Evolutionary conservation across 2,797 vertebrate genomes (phyloP).

Genomic region (Tenualosa thibaudeaui): DNA sequence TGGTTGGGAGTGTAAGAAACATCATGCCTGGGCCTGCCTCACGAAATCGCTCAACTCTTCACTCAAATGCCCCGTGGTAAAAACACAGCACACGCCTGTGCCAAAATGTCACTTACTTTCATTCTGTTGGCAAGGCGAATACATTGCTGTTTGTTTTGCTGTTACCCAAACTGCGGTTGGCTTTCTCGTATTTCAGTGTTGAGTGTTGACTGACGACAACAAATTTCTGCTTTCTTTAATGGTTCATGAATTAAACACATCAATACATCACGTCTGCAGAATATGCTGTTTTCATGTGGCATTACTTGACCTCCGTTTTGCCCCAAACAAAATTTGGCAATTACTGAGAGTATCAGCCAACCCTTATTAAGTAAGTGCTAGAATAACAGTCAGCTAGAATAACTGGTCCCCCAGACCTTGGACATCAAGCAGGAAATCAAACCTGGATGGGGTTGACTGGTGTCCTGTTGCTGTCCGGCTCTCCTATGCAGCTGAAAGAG

Average conservation of each 20-base stretch:
- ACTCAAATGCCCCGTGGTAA: background rate
- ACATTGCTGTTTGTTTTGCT: constrained; percentile 30
- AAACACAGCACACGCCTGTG: constrained; percentile 22
- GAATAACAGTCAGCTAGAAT: background rate
- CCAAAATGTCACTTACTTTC: constrained; percentile 41
- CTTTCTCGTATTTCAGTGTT: background rate
- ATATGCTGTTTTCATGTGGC: background rate
- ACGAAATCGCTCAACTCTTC: constrained; percentile 25
- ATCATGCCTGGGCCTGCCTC: constrained; percentile 38
- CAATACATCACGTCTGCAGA: background rate
- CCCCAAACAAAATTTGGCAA: background rate
- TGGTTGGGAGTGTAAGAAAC: constrained; percentile 37
- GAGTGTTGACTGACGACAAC: background rate
- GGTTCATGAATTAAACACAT: background rate
- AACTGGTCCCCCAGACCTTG: background rate
- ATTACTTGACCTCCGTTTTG: constrained; percentile 6
- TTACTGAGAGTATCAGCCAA: background rate
- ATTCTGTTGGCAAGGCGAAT: constrained; percentile 42
- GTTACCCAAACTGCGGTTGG: constrained; percentile 32
- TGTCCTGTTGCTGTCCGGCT: background rate
- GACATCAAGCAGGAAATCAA: background rate
- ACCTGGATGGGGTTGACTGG: background rate
- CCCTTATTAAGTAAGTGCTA: constrained; percentile 13
- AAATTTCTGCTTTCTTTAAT: background rate
- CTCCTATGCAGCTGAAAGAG: background rate